Evolutionary conservation across 1,140 invertebrate genomes (phyloP).

Genomic region (Lepidurus apus): DNA sequence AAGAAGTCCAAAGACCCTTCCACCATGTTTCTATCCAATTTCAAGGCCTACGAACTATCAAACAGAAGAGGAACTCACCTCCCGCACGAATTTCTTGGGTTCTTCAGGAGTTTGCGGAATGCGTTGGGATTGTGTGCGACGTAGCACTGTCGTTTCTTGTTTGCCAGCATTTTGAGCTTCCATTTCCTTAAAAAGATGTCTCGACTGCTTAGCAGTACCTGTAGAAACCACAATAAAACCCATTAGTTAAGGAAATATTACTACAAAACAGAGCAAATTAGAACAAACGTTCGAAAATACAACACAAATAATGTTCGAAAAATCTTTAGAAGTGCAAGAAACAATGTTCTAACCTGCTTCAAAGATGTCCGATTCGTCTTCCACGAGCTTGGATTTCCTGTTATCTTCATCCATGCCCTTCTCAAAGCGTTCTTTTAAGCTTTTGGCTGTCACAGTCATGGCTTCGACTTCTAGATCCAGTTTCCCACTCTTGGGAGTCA

Average conservation of each 20-base stretch:
- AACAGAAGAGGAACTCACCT: slow-evolving; percentile 5
- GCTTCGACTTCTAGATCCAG: slow-evolving; percentile 1
- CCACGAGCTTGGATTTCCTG: slow-evolving; percentile 47
- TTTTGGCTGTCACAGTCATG: slow-evolving; percentile 24
- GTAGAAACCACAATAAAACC: slow-evolving; percentile 37
- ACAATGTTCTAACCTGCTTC: slow-evolving; percentile 59
- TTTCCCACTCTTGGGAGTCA: slow-evolving; percentile 25
- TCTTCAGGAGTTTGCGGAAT: slow-evolving; percentile 29
- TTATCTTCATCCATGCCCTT: slow-evolving; percentile 56
- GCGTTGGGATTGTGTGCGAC: slow-evolving; percentile 29
- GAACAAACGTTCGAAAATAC: not conserved
- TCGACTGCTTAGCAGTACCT: slow-evolving; percentile 80
- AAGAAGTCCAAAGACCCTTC: not conserved
- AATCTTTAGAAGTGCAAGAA: not conserved
- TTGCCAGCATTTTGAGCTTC: slow-evolving; percentile 53
- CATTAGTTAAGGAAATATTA: not conserved
- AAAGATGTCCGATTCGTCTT: slow-evolving; percentile 72
- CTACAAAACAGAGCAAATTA: not conserved
- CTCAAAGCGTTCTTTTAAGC: slow-evolving; percentile 38
- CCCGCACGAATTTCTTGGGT: not conserved
- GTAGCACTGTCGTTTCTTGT: slow-evolving; percentile 26
- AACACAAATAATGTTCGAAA: not conserved
- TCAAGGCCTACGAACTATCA: not conserved
- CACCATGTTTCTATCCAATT: too few relatives aligned
- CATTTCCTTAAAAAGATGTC: slow-evolving; percentile 75